A percentile compares a stretch with the other conserved stretches of the same genome.
Evolutionary conservation across 1,140 invertebrate genomes (phyloP).

Genomic region (Pseudoatta argentina): DNA sequence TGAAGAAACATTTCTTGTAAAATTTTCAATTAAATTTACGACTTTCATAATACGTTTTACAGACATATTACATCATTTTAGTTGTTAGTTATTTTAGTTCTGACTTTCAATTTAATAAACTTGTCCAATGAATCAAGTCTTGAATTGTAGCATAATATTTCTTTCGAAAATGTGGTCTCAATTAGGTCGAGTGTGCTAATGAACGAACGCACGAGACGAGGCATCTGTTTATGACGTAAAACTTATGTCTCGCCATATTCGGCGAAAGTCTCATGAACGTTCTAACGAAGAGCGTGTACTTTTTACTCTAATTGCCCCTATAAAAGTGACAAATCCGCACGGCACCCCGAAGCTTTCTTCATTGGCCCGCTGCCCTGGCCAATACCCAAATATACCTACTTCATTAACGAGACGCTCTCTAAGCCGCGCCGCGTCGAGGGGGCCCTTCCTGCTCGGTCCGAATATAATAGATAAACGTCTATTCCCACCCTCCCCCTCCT

Average conservation of each 20-base stretch:
- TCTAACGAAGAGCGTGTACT: conserved; percentile 46
- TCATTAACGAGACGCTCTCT: conserved; percentile 42
- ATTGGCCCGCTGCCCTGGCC: conserved; percentile 56
- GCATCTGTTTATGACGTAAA: conserved; percentile 22
- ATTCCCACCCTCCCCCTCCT: neutral
- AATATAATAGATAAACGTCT: conserved; percentile 62
- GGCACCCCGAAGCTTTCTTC: conserved; percentile 48
- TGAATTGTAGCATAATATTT: conserved; percentile 5
- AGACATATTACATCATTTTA: neutral
- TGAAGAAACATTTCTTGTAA: neutral
- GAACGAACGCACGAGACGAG: conserved; percentile 6
- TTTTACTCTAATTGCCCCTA: conserved; percentile 57
- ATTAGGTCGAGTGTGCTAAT: conserved; percentile 37
- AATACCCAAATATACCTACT: conserved; percentile 61
- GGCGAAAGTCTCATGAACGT: conserved; percentile 10
- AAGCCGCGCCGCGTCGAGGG: neutral
- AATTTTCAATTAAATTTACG: neutral
- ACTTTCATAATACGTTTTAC: neutral
- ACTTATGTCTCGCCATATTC: conserved; percentile 39
- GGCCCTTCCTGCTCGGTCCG: neutral
- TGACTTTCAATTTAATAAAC: neutral
- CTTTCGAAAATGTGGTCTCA: conserved; percentile 5
- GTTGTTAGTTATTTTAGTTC: neutral
- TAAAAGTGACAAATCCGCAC: conserved; percentile 62
- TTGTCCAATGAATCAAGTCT: neutral